phyloP scores from a whole-genome alignment of 2,113 vertebrate species.

The Meleagris gallopavo region DNA sequence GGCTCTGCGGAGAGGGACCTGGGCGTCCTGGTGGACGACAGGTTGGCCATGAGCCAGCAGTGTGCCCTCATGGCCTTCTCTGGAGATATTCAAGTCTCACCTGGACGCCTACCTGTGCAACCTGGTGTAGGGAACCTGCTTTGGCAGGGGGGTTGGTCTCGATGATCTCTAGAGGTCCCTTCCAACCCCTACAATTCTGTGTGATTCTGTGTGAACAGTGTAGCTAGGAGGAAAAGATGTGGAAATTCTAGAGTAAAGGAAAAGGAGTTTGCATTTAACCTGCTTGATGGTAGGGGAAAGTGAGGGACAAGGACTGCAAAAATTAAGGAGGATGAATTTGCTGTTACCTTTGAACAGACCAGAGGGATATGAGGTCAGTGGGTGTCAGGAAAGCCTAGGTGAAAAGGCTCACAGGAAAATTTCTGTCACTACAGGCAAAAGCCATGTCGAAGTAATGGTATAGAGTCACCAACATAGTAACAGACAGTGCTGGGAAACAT shows the following conservation, averaged over 20 bases:
- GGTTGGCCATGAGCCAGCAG: too few species aligned
- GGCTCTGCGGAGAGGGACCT: too few species aligned
- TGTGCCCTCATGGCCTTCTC: too few species aligned
- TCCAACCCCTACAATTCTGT: too few species aligned
- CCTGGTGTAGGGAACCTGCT: too few species aligned
- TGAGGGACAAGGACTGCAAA: background rate
- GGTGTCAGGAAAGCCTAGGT: background rate
- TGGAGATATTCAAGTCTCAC: too few species aligned
- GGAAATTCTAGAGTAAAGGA: background rate
- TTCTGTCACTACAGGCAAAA: background rate
- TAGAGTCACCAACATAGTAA: background rate
- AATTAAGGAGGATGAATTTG: background rate
- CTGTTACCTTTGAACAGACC: background rate
- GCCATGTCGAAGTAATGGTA: background rate
- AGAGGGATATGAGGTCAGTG: accelerated
- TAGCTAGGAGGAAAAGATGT: background rate
- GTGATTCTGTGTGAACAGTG: too few species aligned
- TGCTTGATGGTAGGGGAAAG: background rate
- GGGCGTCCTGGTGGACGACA: too few species aligned
- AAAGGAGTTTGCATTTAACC: background rate
- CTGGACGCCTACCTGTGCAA: too few species aligned
- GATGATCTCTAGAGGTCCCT: too few species aligned
- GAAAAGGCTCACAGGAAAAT: background rate
- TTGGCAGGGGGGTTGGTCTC: too few species aligned
- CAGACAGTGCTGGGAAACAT: background rate